phyloP scores from a whole-genome alignment of 2,113 vertebrate species.

The Spea bombifrons region DNA sequence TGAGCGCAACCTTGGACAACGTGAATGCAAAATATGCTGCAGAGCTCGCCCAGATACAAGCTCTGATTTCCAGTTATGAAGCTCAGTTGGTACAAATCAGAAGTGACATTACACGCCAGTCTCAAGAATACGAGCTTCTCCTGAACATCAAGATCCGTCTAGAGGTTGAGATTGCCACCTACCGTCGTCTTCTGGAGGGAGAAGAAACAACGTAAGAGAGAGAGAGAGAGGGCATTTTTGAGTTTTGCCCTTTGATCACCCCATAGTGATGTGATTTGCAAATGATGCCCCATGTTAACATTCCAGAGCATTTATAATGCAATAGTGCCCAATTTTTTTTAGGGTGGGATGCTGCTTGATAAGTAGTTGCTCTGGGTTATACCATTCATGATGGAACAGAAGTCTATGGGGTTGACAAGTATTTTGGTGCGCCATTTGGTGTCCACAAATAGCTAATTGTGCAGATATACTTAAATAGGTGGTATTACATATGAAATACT shows the following conservation, averaged over 20 bases:
- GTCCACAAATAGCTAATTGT: no score
- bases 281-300: no score
- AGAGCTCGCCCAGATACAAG: slow-evolving; percentile 57
- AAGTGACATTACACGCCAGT: slow-evolving; percentile 56
- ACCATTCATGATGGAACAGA: no score
- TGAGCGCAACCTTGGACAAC: slow-evolving; percentile 65
- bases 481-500: no score
- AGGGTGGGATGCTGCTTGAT: no score
- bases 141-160: slow-evolving; percentile 65
- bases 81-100: slow-evolving; percentile 59
- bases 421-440: no score
- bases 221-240: background rate
- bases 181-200: slow-evolving; percentile 70
- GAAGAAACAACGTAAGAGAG: slow-evolving; percentile 58
- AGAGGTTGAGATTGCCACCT: slow-evolving; percentile 71
- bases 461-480: no score
- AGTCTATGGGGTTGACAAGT: no score
- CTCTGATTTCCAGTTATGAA: slow-evolving; percentile 49
- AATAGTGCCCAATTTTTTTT: no score
- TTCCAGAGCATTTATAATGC: no score
- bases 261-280: no score
- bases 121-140: slow-evolving; percentile 50
- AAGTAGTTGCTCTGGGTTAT: no score
- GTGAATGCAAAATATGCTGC: slow-evolving; percentile 54
- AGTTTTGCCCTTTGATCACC: background rate